Evolutionary conservation across 2,113 vertebrate genomes (phyloP), one percentile per base, ranked within the genome.

Genomic region (Macroglossus sobrinus): DNA sequence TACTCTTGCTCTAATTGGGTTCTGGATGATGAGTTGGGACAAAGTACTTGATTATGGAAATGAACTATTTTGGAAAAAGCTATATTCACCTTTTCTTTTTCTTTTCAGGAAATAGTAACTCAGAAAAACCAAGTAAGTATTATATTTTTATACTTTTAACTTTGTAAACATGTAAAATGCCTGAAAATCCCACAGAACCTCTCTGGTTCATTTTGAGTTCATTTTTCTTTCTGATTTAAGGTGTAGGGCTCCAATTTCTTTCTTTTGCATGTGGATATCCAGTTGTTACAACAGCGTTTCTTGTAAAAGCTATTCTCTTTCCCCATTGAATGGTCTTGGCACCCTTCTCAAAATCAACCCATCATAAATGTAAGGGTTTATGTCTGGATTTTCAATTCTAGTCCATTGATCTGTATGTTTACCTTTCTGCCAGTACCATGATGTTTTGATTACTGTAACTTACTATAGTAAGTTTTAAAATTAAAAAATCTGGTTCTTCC

Each of bases 81-180:
- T 91, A 57, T 76, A 79, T 68, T 95, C 59, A 16, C 61, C 30
- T 89, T 78, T 97, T 95, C 14, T 97, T 92, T 97, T 91, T 97
- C 71, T 93, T 98, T 97, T 19, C 98, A 99, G 99, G 99, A 99
- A 96, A 99, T 99, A 99, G 99, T 99, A 89, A 98, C 98, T 86
- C 99, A 99, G 96, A 99, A 99, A 98, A 99, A 99, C 98, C 99
- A 98, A 99, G 99, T 99, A 99, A 99, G 99, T 99, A 98, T 98
- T 97, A 97, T 96, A 97, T 96, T 82, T 91, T 93, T 18, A 84
- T 24, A 76, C 57, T 91, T 94, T 97, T 96, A 71, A 15, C 33
- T 35, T 95, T 4, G 9, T 84, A 50, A 94, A 84, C 45, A 47
- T 7, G 3, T 86, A 53, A 94, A 94, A 76, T 94, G 53, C 38